These are phyloP conservation scores for Rafetus swinhoei DNA, from an alignment of 2,113 vertebrate genomes.

Conservation along the genomic window DNA sequence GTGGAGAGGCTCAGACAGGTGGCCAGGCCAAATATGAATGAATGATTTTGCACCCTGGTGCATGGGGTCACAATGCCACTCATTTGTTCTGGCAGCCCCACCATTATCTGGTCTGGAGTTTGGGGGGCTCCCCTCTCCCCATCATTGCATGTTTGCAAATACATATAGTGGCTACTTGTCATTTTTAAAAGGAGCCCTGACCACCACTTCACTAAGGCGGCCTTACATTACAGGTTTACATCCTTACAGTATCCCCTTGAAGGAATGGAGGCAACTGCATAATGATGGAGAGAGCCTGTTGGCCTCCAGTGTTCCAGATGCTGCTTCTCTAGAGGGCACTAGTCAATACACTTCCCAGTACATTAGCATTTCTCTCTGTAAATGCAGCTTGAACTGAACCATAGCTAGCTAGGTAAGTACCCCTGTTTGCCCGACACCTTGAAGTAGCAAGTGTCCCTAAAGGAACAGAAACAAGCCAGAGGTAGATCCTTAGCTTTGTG, in stretches of 20 bases:
- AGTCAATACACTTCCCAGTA: not conserved
- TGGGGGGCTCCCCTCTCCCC: not conserved
- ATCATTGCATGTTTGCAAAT: not conserved
- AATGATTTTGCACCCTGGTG: not conserved
- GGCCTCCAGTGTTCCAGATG: not conserved
- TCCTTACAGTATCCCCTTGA: not conserved
- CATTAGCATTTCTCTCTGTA: not conserved
- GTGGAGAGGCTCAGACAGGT: not conserved
- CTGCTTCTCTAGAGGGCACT: not conserved
- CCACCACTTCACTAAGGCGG: not conserved
- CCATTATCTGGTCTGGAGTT: not conserved
- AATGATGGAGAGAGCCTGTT: not conserved
- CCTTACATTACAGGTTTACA: not conserved
- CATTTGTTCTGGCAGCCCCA: not conserved
- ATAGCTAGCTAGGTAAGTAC: not conserved
- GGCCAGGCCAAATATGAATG: not conserved
- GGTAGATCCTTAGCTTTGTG: not conserved
- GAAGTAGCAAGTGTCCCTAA: not conserved
- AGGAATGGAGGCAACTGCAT: not conserved
- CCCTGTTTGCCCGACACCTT: not conserved
- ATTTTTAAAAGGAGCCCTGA: not conserved
- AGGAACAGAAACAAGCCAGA: not conserved
- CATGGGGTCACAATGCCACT: not conserved
- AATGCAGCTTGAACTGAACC: not conserved
- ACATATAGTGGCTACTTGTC: not conserved